phyloP scores from a whole-genome alignment of 1,140 invertebrate genomes.

The Venturia canescens region DNA sequence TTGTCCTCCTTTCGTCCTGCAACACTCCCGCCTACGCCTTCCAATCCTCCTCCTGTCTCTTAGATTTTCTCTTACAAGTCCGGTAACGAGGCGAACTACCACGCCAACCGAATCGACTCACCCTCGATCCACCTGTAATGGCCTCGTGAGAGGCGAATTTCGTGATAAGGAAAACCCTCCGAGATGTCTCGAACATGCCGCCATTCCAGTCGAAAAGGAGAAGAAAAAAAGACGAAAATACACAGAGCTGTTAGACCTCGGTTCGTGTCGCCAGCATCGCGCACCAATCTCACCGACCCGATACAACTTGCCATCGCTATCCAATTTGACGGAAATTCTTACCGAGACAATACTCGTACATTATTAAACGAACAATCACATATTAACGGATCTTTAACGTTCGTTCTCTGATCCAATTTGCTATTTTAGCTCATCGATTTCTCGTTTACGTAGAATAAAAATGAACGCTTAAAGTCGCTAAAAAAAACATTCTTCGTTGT shows the following conservation, averaged over 20 bases:
- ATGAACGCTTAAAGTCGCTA: too few relatives aligned
- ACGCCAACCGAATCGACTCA: conserved; percentile 10
- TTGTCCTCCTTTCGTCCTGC: conserved; percentile 30
- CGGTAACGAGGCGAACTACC: conserved; percentile 17
- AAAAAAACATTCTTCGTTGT: too few relatives aligned
- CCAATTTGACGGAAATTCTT: too few relatives aligned
- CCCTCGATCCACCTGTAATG: conserved; percentile 39
- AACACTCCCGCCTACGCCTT: neutral
- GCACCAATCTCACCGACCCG: too few relatives aligned
- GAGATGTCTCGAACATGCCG: neutral
- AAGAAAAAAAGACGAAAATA: neutral
- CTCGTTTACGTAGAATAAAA: too few relatives aligned
- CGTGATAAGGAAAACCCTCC: neutral
- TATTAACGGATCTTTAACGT: too few relatives aligned
- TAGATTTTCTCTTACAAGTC: neutral
- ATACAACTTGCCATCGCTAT: too few relatives aligned
- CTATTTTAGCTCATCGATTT: too few relatives aligned
- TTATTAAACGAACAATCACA: too few relatives aligned
- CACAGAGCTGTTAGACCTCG: neutral
- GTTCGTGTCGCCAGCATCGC: neutral
- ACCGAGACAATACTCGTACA: too few relatives aligned
- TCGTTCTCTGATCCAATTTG: too few relatives aligned
- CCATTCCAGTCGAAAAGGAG: neutral
- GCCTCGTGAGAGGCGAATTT: neutral
- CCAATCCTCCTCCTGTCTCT: neutral